Evolutionary conservation across 2,888 invertebrate species (phyloP), one percentile per base, ranked within the genome.

Genomic region (Xanthia togata): DNA sequence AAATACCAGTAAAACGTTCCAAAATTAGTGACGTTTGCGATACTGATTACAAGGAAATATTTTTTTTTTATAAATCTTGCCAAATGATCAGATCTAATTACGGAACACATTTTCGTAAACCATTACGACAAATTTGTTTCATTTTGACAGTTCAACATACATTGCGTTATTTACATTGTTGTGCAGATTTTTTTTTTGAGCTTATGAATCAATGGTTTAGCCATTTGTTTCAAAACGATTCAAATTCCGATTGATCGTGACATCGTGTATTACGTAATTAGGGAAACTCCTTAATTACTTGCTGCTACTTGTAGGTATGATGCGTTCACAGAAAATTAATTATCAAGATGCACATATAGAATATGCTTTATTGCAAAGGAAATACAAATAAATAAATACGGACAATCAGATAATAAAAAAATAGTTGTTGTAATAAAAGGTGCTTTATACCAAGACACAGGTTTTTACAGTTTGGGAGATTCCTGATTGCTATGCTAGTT

Each of bases 41-140:
- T 50, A 69, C 3, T 35, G n/a, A n/a, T 57, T 71, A 63, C 50
- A 63, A 70, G 73, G 70, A 31, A n/a, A n/a, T n/a, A n/a, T n/a
- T 31, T 31, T 31, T 31, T 31, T 31, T 31, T 31, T 31, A 31
- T 31, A 17, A 38, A 65, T 67, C 23, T 65, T 41, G 4, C 4
- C 4, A 63, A n/a, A 31, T 41, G 9, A n/a, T n/a, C n/a, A 53
- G n/a, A n/a, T n/a, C n/a, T n/a, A n/a, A n/a, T n/a, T n/a, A n/a
- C n/a, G n/a, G n/a, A n/a, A n/a, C n/a, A n/a, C n/a, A n/a, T n/a
- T n/a, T n/a, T n/a, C n/a, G n/a, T n/a, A n/a, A n/a, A n/a, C n/a
- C n/a, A n/a, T n/a, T n/a, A n/a, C n/a, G n/a, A n/a, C n/a, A n/a
- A n/a, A n/a, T n/a, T n/a, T n/a, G n/a, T n/a, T n/a, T n/a, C n/a